Percentiles rank a stretch among this genome's conserved stretches.
These are phyloP conservation scores for Furcula furcula DNA, from an alignment of 2,888 invertebrate species.

Conservation along the genomic window DNA sequence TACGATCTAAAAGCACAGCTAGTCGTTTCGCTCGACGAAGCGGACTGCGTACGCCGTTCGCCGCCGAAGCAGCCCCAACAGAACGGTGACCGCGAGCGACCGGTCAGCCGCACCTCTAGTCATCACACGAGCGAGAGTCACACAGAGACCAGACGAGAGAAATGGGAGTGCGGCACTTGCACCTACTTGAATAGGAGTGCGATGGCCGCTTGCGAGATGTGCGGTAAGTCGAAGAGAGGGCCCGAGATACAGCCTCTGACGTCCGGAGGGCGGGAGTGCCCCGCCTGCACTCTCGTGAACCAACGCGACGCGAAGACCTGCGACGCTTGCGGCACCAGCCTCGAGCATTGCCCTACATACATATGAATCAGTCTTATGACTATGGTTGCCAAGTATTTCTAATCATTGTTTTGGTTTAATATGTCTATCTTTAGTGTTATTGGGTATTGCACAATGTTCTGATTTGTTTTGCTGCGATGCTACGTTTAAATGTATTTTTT, in stretches of 20 bases:
- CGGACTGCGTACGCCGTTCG: conserved; percentile 48
- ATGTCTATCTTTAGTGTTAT: too few relatives aligned
- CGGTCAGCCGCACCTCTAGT: conserved; percentile 31
- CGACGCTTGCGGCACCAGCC: conserved; percentile 85
- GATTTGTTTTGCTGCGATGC: too few relatives aligned
- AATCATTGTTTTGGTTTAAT: too few relatives aligned
- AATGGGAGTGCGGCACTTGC: conserved; percentile 88
- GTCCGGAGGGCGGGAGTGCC: conserved; percentile 88
- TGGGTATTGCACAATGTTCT: too few relatives aligned
- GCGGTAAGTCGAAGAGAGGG: conserved; percentile 84
- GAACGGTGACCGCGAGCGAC: conserved; percentile 43
- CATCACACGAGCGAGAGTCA: too few relatives aligned
- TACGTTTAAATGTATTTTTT: too few relatives aligned
- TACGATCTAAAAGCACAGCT: conserved; percentile 69
- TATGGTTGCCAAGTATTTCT: not conserved
- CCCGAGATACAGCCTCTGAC: conserved; percentile 84
- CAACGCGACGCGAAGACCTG: conserved; percentile 83
- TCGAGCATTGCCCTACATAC: conserved; percentile 89
- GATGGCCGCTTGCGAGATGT: conserved; percentile 87
- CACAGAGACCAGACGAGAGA: conserved; percentile 35
- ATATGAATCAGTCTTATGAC: conserved; percentile 63
- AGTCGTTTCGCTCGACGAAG: conserved; percentile 67
- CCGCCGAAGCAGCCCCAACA: conserved; percentile 37
- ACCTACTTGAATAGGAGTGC: conserved; percentile 84
- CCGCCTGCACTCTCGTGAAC: conserved; percentile 89